phyloP scores from a whole-genome alignment of 2,113 vertebrate species.

The Oreocharis arfaki region DNA sequence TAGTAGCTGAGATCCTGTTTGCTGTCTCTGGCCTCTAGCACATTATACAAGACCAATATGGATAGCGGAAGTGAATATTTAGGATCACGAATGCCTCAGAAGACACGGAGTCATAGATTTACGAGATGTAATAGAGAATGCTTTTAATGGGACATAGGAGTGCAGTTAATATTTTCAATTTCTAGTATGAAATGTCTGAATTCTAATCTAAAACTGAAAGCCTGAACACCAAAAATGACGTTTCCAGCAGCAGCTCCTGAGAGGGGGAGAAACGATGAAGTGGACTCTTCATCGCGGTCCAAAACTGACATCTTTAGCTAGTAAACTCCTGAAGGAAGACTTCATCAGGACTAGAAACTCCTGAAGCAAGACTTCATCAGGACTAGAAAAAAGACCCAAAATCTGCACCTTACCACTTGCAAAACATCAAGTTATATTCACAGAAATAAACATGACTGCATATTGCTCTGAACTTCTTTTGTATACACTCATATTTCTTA shows the following conservation, averaged over 20 bases:
- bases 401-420: background rate
- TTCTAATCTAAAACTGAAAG: background rate
- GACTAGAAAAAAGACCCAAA: background rate
- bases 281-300: rapidly evolving
- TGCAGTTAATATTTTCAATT: background rate
- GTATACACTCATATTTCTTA: background rate
- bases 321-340: background rate
- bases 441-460: background rate
- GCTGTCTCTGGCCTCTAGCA: background rate
- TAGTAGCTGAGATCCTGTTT: background rate
- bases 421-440: background rate
- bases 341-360: background rate
- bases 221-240: background rate
- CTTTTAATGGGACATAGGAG: background rate
- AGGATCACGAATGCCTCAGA: background rate
- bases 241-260: background rate
- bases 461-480: background rate
- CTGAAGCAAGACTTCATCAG: background rate
- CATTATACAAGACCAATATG: background rate
- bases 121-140: background rate
- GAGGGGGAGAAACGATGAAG: background rate
- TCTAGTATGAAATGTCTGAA: background rate
- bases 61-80: background rate
- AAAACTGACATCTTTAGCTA: background rate
- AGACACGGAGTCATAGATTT: background rate